Evolutionary conservation across 2,797 vertebrate genomes (phyloP), one percentile per base, ranked within the genome.

Genomic region (Coregonus sp.): DNA sequence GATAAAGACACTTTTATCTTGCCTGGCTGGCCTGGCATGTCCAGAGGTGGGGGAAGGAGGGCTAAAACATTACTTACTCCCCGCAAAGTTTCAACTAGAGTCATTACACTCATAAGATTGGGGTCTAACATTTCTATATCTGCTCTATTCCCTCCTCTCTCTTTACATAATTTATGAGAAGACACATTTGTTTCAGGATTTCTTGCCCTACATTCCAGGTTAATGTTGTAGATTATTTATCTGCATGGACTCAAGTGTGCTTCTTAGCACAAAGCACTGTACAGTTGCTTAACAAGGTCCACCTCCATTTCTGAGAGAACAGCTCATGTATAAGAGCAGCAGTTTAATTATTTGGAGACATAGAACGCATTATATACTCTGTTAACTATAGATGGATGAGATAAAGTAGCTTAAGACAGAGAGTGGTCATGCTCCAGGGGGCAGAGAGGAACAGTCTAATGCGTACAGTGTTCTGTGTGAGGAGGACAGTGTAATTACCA

Each of bases 401-500:
- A 4, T 54, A 31, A 33, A 16, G 16, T 12, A 31, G 50, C 25
- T 54, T 31, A 14, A 54, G 51, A 33, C 50, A 54, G 15, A 20
- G n/a, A 71, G n/a, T 9, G 50, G 1, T 15, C 70, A 52, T 56
- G 70, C 50, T 72, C 50, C 15, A 4, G 50, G 50, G 51, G 70
- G 47, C 47, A 51, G 70, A 72, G 51, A 72, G 16, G 50, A 72
- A 56, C 5, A 6, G 51, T 31, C 29, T 51, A 5, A n/a, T 59
- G 6, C 7, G 56, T 20, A 9, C 40, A 4, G 37, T 16, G 29
- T 50, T 29, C 20, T 29, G 47, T 72, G 25, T 31, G 4, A 54
- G 25, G 4, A 72, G 50, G 70, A 54, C 51, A 52, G 50, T 71
- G 47, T 71, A 71, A 72, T 72, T 56, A 72, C 70, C 25, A 25